phyloP scores from a whole-genome alignment of 2,797 vertebrate genomes.

The Dicrostonyx torquatus region DNA sequence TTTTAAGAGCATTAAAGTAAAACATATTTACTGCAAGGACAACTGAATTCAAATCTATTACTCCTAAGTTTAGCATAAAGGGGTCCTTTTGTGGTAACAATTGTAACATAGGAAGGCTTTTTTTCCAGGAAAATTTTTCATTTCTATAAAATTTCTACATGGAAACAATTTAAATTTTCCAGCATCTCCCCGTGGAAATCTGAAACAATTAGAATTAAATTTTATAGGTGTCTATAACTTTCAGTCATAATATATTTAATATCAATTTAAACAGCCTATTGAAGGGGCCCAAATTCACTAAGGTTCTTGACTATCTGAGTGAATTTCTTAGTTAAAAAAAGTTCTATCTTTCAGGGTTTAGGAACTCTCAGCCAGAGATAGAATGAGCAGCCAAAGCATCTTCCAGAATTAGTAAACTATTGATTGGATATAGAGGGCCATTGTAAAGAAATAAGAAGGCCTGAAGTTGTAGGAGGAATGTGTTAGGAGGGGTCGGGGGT shows the following conservation, averaged over 20 bases:
- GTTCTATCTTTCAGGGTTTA: not conserved
- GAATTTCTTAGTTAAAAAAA: conserved; percentile 7
- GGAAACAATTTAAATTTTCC: conserved; percentile 61
- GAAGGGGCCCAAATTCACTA: not conserved
- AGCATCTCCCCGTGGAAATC: conserved; percentile 40
- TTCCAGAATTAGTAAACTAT: not conserved
- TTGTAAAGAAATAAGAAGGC: not conserved
- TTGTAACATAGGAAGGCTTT: conserved; percentile 26
- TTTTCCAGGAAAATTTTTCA: conserved; percentile 61
- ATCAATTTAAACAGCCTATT: conserved; percentile 27
- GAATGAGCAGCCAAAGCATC: not conserved
- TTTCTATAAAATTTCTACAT: not conserved
- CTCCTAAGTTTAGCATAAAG: conserved; percentile 49
- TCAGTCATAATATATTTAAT: conserved; percentile 1
- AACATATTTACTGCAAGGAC: conserved; percentile 62
- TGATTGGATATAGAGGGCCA: not conserved
- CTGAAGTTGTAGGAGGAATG: not conserved
- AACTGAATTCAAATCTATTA: conserved; percentile 62
- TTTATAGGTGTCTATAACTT: not conserved
- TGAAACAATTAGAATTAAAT: conserved; percentile 12
- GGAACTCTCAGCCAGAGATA: accelerated
- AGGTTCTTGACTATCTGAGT: not conserved
- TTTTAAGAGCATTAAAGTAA: conserved; percentile 63
- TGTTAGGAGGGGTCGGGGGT: too few species aligned
- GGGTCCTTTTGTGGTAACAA: conserved; percentile 16